Evolutionary conservation across 2,113 vertebrate genomes (phyloP).

Genomic region (Ictidomys tridecemlineatus): DNA sequence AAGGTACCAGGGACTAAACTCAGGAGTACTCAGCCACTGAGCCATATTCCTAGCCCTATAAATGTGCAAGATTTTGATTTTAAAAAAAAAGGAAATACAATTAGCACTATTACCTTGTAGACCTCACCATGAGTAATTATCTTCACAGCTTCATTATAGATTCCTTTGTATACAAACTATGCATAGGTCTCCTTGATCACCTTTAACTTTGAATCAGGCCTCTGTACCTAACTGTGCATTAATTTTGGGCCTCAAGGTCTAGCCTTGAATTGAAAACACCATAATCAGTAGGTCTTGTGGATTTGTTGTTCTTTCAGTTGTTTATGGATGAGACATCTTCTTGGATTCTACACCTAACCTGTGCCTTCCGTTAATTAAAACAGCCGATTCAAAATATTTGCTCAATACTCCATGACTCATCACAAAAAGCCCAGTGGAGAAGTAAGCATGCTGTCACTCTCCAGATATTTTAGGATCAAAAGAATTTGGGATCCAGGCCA

Average conservation of each 20-base stretch:
- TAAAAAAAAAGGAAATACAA: not conserved
- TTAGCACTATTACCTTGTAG: not conserved
- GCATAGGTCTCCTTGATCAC: too few species aligned
- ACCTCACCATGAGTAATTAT: not conserved
- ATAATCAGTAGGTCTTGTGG: not conserved
- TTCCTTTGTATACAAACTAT: not conserved
- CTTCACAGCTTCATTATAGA: not conserved
- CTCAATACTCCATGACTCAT: constrained; percentile 2
- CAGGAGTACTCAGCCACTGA: too few species aligned
- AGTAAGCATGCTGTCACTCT: not conserved
- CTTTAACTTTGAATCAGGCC: too few species aligned
- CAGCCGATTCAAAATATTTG: not conserved
- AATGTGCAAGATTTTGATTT: not conserved
- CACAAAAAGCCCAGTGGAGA: not conserved
- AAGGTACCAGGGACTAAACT: too few species aligned
- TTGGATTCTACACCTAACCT: constrained; percentile 26
- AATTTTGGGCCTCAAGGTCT: not conserved
- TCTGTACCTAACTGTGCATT: not conserved
- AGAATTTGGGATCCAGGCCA: constrained; percentile 27
- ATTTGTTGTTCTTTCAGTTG: not conserved
- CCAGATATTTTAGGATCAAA: constrained; percentile 43
- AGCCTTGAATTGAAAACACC: not conserved
- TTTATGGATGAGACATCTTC: constrained; percentile 52
- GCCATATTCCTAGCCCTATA: not conserved
- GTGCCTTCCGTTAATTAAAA: constrained; percentile 59